Conservation (phyloP, 2,888 invertebrate genomes). For the Desoria tigrina region DNA sequence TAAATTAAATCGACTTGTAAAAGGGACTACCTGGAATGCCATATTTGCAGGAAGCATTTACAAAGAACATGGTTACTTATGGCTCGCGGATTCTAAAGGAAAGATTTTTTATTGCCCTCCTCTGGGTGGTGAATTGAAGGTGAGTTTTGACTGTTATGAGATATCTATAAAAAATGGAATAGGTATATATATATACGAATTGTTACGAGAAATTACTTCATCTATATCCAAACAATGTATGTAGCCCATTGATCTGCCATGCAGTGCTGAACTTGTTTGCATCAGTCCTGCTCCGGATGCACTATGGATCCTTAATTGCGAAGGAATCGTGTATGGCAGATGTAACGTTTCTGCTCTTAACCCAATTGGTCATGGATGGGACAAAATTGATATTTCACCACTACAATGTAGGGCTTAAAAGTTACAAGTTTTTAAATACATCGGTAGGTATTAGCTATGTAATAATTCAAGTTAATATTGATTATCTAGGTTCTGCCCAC, state of each 20-base stretch:
- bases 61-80: slow-evolving; percentile 41
- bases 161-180: too few species aligned
- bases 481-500: slow-evolving; percentile 55
- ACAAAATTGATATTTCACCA: slow-evolving; percentile 57
- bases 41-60: slow-evolving; percentile 49
- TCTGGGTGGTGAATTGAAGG: slow-evolving; percentile 27
- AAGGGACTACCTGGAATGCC: slow-evolving; percentile 32
- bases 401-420: too few species aligned
- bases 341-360: slow-evolving; percentile 57
- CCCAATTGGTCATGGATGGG: slow-evolving; percentile 59
- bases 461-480: too few species aligned
- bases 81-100: slow-evolving; percentile 38
- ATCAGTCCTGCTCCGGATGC: slow-evolving; percentile 58
- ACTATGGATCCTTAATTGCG: slow-evolving; percentile 59
- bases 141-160: too few species aligned
- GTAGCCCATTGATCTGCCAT: slow-evolving; percentile 28
- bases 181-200: too few species aligned
- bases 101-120: slow-evolving; percentile 30
- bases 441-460: too few species aligned
- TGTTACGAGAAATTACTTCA: too few species aligned
- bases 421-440: background rate
- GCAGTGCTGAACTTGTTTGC: slow-evolving; percentile 35
- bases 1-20: slow-evolving; percentile 20
- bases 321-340: slow-evolving; percentile 58
- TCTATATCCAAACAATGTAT: too few species aligned